Evolutionary conservation across 2,888 invertebrate species (phyloP), one percentile per base, ranked within the genome.

Genomic region (Synanthedon andrenaeformis): DNA sequence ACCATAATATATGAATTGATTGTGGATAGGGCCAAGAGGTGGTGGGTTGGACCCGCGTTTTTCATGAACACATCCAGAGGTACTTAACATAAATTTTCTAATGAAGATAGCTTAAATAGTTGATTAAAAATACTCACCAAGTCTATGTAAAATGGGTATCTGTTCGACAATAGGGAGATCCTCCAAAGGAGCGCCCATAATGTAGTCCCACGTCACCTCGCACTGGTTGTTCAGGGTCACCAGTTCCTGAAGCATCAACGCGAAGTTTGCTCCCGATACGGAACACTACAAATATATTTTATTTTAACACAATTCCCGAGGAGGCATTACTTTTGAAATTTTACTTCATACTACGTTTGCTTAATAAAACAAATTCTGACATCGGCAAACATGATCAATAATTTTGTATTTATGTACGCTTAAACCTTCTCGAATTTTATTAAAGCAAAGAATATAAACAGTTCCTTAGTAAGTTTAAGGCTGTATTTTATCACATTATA

Each of bases 111-210:
- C 6, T 28, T 28, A 28, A 28, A 6, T 28, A 28, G 5, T 28
- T 28, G 28, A 3, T 19, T 19, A 19, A 19, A 28, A 35, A 35
- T 35, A 54, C 69, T 72, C 67, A 90, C 91, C 91, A 62, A 93
- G 82, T 72, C 93, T 86, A 74, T 93, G 93, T 48, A 93, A 76
- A 23, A 94, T 91, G 2, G 94, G 92, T 70, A 95, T 95, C 76
- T 95, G 95, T 67, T 95, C 95, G 0, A 94, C 93, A 35, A 95
- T 89, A 0, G 95, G 94, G 55, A 94, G 73, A 63, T 94, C 91
- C 62, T 92, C 91, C n/a, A 94, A 79, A 1, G 93, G 93, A 0
- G 92, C 92, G 3, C 92, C 93, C 51, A 91, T 67, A 53, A 91
- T 91, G 88, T 92, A 92, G 61, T 93, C 92, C 64, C 90, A 90